These are phyloP conservation scores for Vimba vimba DNA, from an alignment of 2,113 vertebrate genomes.

Conservation along the genomic window DNA sequence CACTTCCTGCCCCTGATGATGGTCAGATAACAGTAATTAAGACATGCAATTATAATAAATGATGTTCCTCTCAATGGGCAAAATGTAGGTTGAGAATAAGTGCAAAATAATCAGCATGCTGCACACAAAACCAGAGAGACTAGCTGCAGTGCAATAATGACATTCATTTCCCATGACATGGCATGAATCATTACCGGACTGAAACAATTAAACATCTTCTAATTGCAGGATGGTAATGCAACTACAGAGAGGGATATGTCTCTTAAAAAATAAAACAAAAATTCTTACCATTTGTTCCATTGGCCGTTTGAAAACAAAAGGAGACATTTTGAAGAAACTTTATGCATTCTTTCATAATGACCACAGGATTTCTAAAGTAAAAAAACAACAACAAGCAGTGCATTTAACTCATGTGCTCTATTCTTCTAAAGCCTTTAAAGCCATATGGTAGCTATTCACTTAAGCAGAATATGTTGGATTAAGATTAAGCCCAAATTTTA, in stretches of 20 bases:
- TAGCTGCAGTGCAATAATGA: background rate
- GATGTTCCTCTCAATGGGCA: background rate
- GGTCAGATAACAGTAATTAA: constrained; percentile 33
- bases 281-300: background rate
- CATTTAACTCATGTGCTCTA: background rate
- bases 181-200: background rate
- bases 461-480: background rate
- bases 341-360: background rate
- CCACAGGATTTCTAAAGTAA: background rate
- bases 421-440: background rate
- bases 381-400: background rate
- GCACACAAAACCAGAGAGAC: constrained; percentile 14
- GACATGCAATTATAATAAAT: constrained; percentile 34
- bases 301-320: background rate
- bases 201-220: background rate
- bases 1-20: background rate
- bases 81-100: constrained; percentile 23
- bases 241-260: background rate
- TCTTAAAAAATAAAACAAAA: background rate
- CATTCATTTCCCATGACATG: constrained; percentile 12
- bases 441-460: background rate
- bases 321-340: background rate
- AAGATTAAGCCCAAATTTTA: background rate
- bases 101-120: background rate
- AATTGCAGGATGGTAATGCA: constrained; percentile 1